Conservation (phyloP, 2,888 invertebrate genomes). For the Hololepta plana region DNA sequence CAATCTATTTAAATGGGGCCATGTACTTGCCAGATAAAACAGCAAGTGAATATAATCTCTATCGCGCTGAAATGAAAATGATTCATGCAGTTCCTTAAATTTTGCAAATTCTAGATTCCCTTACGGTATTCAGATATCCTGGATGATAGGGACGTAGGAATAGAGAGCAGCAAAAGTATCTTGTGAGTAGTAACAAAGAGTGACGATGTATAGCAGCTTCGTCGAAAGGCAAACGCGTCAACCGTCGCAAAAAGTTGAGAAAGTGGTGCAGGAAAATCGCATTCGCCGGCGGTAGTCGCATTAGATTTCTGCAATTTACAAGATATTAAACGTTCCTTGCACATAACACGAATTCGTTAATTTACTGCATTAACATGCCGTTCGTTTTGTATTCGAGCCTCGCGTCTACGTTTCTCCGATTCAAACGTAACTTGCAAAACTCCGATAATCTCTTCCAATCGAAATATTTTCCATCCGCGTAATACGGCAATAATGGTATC, state of each 20-base stretch:
- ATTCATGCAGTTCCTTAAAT: background rate
- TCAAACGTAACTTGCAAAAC: constrained; percentile 7
- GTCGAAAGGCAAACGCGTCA: constrained; percentile 3
- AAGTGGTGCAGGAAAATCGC: constrained; percentile 6
- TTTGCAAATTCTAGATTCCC: constrained; percentile 4
- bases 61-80: constrained; percentile 6
- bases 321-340: background rate
- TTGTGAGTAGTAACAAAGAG: constrained; percentile 7
- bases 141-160: constrained; percentile 8
- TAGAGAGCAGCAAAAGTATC: constrained; percentile 7
- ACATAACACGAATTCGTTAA: background rate
- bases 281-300: constrained; percentile 6
- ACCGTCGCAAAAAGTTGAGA: constrained; percentile 6
- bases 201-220: too few species aligned
- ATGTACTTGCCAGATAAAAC: too few species aligned
- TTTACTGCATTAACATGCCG: too few species aligned
- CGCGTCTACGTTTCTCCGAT: too few species aligned
- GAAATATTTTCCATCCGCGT: constrained; percentile 8
- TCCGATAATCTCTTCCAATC: constrained; percentile 8
- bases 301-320: constrained; percentile 5
- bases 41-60: constrained; percentile 7
- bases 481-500: constrained; percentile 9
- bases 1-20: too few species aligned
- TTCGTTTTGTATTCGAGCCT: too few species aligned
- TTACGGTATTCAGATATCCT: constrained; percentile 6